phyloP scores from a whole-genome alignment of 2,797 vertebrate species.

The Trematomus bernacchii region DNA sequence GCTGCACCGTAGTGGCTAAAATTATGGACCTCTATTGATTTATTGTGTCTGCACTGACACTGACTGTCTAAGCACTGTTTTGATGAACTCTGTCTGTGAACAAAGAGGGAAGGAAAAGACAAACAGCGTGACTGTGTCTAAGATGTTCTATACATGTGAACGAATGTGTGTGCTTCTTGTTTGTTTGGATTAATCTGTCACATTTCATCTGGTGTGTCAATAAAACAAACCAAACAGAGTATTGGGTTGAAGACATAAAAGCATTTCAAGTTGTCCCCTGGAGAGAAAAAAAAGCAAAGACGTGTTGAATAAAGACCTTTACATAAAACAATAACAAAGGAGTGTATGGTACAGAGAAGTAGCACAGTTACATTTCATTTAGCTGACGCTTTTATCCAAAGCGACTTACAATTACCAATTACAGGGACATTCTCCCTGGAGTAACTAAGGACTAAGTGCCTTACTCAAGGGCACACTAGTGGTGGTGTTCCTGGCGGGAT shows the following conservation, averaged over 20 bases:
- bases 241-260: conserved; percentile 3
- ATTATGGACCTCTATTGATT: conserved; percentile 21
- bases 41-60: background rate
- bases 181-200: conserved; percentile 32
- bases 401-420: too few relatives aligned
- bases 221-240: conserved; percentile 10
- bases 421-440: too few relatives aligned
- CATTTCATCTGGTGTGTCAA: conserved; percentile 17
- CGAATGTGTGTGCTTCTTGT: background rate
- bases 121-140: background rate
- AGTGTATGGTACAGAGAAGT: too few relatives aligned
- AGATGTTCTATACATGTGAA: background rate
- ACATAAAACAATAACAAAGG: conserved; percentile 4
- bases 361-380: too few relatives aligned
- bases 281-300: conserved; percentile 7
- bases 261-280: background rate
- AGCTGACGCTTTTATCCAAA: too few relatives aligned
- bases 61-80: conserved; percentile 16
- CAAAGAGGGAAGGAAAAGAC: background rate
- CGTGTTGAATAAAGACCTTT: conserved; percentile 2
- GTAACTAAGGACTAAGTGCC: too few relatives aligned
- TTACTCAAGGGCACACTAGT: too few relatives aligned
- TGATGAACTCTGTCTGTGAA: conserved; percentile 26
- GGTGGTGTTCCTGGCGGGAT: too few relatives aligned
- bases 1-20: conserved; percentile 12